Percentiles rank a stretch among this genome's conserved stretches.
These are phyloP conservation scores for Passer montanus DNA, from an alignment of 2,113 vertebrate species.

Conservation along the genomic window DNA sequence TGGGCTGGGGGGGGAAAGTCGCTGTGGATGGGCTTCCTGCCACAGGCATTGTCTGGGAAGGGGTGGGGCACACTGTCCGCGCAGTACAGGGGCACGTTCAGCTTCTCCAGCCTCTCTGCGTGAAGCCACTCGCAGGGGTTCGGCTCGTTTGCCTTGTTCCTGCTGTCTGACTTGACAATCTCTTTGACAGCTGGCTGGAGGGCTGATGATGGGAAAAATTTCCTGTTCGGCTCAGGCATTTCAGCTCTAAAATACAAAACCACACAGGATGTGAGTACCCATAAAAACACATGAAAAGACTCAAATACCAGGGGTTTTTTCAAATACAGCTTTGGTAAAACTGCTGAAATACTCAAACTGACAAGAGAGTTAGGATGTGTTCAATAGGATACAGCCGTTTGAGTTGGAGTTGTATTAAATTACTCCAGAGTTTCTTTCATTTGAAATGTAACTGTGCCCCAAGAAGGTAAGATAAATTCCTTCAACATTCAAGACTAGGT, in stretches of 20 bases:
- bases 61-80: not conserved
- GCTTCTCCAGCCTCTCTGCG: conserved; percentile 46
- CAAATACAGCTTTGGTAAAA: not conserved
- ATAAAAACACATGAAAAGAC: not conserved
- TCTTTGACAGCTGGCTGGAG: conserved; percentile 53
- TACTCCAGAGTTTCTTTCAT: not conserved
- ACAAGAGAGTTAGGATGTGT: not conserved
- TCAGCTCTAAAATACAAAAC: conserved; percentile 57
- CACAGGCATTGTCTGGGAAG: not conserved
- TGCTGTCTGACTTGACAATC: conserved; percentile 28
- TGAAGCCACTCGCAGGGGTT: conserved; percentile 29
- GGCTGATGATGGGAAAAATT: conserved; percentile 12
- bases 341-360: not conserved
- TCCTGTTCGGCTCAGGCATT: conserved; percentile 44
- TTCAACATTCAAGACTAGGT: not conserved
- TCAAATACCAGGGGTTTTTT: not conserved
- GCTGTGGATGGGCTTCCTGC: not conserved
- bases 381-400: not conserved
- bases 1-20: not conserved
- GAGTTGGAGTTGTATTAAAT: not conserved
- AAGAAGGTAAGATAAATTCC: not conserved
- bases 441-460: not conserved
- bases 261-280: not conserved
- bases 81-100: not conserved
- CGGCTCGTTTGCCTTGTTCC: not conserved